phyloP scores from a whole-genome alignment of 1,140 invertebrate species.

The Ips typographus region DNA sequence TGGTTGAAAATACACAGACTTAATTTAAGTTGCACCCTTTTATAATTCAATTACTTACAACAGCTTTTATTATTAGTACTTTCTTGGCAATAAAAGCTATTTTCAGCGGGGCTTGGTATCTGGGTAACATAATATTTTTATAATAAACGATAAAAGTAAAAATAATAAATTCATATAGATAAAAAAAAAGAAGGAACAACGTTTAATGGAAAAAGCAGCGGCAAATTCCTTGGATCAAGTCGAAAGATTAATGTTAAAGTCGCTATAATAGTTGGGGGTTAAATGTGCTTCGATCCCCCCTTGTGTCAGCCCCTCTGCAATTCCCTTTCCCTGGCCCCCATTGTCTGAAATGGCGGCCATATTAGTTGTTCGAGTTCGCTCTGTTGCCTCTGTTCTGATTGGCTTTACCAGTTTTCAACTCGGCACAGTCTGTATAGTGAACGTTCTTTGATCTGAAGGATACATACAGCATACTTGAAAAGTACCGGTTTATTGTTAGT shows the following conservation, averaged over 20 bases:
- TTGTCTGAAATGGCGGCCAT: constrained; percentile 53
- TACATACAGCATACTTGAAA: constrained; percentile 33
- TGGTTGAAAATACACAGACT: constrained; percentile 28
- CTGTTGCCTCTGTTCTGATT: constrained; percentile 52
- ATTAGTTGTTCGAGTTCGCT: constrained; percentile 52
- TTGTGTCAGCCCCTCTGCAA: constrained; percentile 43
- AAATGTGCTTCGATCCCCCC: constrained; percentile 39
- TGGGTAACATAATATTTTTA: too few species aligned
- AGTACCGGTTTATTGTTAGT: constrained; percentile 28
- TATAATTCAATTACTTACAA: constrained; percentile 15
- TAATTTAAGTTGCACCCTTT: constrained; percentile 16
- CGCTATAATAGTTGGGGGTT: constrained; percentile 44
- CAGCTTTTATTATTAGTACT: neutral
- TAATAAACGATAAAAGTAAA: too few species aligned
- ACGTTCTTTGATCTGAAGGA: constrained; percentile 39
- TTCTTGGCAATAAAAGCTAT: too few species aligned
- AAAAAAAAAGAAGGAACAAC: constrained; percentile 14
- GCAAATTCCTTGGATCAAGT: constrained; percentile 31
- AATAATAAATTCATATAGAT: neutral
- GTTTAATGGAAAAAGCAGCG: constrained; percentile 27
- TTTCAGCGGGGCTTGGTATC: too few species aligned
- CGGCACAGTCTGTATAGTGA: constrained; percentile 46
- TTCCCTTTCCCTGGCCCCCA: constrained; percentile 51
- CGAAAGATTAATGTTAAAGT: constrained; percentile 41
- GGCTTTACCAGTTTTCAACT: constrained; percentile 51